Evolutionary conservation across 1,140 invertebrate genomes (phyloP).

Genomic region (Nasonia vitripennis): DNA sequence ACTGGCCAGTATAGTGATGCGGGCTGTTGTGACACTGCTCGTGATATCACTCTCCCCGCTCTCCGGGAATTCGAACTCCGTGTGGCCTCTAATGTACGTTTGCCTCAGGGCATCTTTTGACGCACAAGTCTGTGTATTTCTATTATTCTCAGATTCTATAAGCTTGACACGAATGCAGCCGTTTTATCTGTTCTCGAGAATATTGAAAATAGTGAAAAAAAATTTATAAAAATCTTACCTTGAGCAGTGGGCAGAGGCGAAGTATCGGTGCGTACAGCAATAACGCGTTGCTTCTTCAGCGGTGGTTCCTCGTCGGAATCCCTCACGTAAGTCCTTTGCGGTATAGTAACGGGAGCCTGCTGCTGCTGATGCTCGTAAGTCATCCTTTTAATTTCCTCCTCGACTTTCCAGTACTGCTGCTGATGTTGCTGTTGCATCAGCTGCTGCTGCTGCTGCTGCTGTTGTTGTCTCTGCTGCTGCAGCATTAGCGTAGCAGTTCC

Average conservation of each 20-base stretch:
- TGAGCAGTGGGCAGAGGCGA: background rate
- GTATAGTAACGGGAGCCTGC: background rate
- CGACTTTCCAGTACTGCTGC: conserved; percentile 10
- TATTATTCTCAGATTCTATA: conserved; percentile 10
- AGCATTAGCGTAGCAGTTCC: background rate
- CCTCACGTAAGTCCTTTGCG: background rate
- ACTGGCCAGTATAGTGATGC: background rate
- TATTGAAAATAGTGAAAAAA: background rate
- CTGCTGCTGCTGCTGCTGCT: background rate
- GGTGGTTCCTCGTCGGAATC: conserved; percentile 16
- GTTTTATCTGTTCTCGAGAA: too few species aligned
- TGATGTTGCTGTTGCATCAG: background rate
- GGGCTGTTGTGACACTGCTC: background rate
- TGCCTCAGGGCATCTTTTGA: conserved; percentile 20
- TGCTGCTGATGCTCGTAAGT: conserved; percentile 34
- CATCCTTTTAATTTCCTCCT: conserved; percentile 8
- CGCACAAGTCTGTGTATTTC: conserved; percentile 46
- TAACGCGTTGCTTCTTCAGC: conserved; percentile 1
- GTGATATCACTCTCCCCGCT: background rate
- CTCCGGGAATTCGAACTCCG: background rate
- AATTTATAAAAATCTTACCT: conserved; percentile 14
- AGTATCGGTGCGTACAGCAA: background rate
- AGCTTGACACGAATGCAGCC: too few species aligned
- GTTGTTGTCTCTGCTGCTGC: conserved; percentile 4
- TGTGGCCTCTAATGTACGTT: background rate